Base-by-base conservation (phyloP, 2,888 invertebrate species). In the Nebria salina region DNA sequence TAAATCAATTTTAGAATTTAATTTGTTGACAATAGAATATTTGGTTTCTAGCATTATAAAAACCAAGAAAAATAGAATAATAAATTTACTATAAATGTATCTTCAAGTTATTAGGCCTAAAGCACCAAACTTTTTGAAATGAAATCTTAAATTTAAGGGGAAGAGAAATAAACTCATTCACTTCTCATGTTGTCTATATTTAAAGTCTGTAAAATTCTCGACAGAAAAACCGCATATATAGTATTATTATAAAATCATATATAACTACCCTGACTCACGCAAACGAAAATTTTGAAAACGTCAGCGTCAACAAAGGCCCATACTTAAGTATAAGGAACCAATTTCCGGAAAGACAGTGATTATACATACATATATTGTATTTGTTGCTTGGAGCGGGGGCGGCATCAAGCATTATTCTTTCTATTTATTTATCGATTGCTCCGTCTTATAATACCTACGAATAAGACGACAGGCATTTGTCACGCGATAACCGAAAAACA, bases 261-360 rank as follows among this genome's bases (percentile, higher is more conserved):
- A 54, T 54, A 80, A 75, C 70, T 65, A 80, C 34, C 65, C 5
- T n/a, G 7, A 9, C 26, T 65, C 80, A 80, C 80, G 80, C 75
- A 25, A 25, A 75, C 43, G 66, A 34, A 34, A 66, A 65, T 41
- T 15, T 80, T 65, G 43, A 75, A 72, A 73, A 73, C 20, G 73
- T 73, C 65, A 54, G 41, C 72, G 13, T 43, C n/a, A 41, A 68
- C 26, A 68, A 68, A 68, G 26, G 2, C 42, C 43, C 70, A 34
- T 54, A 80, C 75, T 80, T 80, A 43, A 13, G 15, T 42, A 26
- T 70, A 80, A 41, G 72, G 75, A 80, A 80, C 80, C 75, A 80
- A 80, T 80, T 80, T 80, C 80, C 80, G 80, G 80, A 75, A 75
- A 75, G 64, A 68, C 75, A 72, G 75, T 72, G 80, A 72, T 80